Conservation (phyloP, 2,888 invertebrate species). For the Heliconius ismenius region DNA sequence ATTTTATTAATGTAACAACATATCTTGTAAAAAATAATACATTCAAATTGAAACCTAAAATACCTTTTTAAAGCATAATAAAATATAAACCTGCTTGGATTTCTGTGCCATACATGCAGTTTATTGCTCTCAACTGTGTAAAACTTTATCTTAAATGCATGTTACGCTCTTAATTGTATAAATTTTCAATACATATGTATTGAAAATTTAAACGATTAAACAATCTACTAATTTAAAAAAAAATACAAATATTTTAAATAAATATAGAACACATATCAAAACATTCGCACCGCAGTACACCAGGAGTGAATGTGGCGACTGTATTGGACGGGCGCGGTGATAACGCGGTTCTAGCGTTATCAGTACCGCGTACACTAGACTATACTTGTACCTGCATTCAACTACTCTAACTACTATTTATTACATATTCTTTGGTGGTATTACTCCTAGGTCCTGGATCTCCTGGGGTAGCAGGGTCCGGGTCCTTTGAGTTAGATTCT, state of each 20-base stretch:
- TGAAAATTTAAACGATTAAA: too few relatives aligned
- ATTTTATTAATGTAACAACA: too few relatives aligned
- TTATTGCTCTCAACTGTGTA: neutral
- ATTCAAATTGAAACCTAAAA: too few relatives aligned
- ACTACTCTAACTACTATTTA: constrained; percentile 46
- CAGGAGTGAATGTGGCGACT: constrained; percentile 75
- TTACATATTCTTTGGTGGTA: constrained; percentile 38
- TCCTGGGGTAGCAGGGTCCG: too few relatives aligned
- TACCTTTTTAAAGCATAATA: neutral
- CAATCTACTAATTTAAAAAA: too few relatives aligned
- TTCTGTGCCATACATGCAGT: neutral
- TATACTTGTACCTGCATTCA: constrained; percentile 49
- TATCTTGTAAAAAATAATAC: too few relatives aligned
- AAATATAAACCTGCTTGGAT: neutral
- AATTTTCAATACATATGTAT: too few relatives aligned
- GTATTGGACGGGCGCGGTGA: constrained; percentile 75
- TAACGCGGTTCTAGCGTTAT: constrained; percentile 71
- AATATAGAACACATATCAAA: constrained; percentile 47
- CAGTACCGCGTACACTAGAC: constrained; percentile 51
- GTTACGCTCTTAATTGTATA: too few relatives aligned
- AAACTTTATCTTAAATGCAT: too few relatives aligned
- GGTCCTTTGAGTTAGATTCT: constrained; percentile 34
- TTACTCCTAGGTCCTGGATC: constrained; percentile 1
- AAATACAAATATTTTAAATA: too few relatives aligned
- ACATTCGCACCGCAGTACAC: constrained; percentile 44